These are phyloP conservation scores for Odocoileus virginianus DNA, from an alignment of 2,113 vertebrate species.

Conservation along the genomic window DNA sequence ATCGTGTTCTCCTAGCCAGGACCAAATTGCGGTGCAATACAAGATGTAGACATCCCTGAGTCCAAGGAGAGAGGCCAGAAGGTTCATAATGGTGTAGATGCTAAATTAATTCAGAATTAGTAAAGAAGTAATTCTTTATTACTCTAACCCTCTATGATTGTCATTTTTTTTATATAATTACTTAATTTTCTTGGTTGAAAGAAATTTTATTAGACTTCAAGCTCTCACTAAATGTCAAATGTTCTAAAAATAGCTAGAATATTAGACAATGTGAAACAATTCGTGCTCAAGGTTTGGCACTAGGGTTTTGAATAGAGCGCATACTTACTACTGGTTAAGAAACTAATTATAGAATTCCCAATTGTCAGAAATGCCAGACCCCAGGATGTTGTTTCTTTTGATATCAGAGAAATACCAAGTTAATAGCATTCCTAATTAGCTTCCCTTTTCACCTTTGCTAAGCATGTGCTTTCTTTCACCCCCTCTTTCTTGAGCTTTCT, in stretches of 20 bases:
- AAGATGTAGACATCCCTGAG: not conserved
- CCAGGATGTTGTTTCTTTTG: not conserved
- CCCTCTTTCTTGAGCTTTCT: not conserved
- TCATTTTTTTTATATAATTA: conserved; percentile 54
- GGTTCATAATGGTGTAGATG: not conserved
- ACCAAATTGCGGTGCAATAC: not conserved
- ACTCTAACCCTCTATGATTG: not conserved
- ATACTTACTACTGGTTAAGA: not conserved
- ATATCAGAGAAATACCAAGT: not conserved
- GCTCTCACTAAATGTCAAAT: conserved; percentile 59
- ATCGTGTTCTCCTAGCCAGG: not conserved
- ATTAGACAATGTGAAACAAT: conserved; percentile 62
- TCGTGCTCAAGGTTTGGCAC: conserved; percentile 32
- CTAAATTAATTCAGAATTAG: conserved; percentile 51
- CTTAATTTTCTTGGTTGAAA: conserved; percentile 59
- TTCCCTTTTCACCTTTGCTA: not conserved
- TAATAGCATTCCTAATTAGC: not conserved
- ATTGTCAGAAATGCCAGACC: conserved; percentile 6
- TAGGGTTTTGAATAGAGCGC: conserved; percentile 7
- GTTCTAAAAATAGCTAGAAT: conserved; percentile 57
- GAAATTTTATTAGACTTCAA: conserved; percentile 60
- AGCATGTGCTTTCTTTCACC: not conserved
- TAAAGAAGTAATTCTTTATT: conserved; percentile 25
- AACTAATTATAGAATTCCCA: conserved; percentile 38
- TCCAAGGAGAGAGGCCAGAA: not conserved